These are phyloP conservation scores for Rhyzopertha dominica DNA, from an alignment of 1,140 invertebrate species.

Conservation along the genomic window DNA sequence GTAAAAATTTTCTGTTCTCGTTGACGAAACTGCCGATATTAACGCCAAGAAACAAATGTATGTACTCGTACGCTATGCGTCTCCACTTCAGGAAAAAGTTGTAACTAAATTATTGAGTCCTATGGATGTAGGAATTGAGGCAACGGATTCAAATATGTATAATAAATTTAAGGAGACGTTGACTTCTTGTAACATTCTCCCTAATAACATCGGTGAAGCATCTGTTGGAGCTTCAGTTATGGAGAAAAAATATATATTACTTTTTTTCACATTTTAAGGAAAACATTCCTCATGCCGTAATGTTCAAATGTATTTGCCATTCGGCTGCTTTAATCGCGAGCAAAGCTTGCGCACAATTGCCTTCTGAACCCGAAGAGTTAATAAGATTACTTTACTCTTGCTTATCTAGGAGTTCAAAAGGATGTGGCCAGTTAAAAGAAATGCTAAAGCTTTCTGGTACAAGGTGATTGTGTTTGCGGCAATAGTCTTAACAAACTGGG, in stretches of 20 bases:
- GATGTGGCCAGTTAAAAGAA: conserved; percentile 4
- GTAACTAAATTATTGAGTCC: conserved; percentile 1
- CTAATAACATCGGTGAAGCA: conserved; percentile 1
- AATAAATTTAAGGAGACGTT: background rate
- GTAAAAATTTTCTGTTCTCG: background rate
- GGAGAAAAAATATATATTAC: background rate
- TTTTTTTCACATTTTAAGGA: background rate
- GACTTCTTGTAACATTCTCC: background rate
- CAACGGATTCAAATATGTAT: background rate
- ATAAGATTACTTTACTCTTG: conserved; percentile 1
- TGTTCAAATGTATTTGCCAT: conserved; percentile 5
- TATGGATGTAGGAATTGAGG: background rate
- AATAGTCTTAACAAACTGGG: too few species aligned
- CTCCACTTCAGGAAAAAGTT: background rate
- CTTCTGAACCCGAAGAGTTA: background rate
- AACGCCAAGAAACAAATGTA: conserved; percentile 1
- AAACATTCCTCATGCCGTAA: background rate
- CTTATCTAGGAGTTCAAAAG: background rate
- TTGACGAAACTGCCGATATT: conserved; percentile 2
- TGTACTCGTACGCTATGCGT: background rate
- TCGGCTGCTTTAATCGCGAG: conserved; percentile 5
- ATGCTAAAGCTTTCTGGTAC: too few species aligned
- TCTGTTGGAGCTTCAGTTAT: background rate
- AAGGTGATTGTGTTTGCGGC: too few species aligned
- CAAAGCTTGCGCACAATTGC: background rate